phyloP scores from a whole-genome alignment of 1,140 invertebrate genomes.

The Dinothrombium tinctorium region DNA sequence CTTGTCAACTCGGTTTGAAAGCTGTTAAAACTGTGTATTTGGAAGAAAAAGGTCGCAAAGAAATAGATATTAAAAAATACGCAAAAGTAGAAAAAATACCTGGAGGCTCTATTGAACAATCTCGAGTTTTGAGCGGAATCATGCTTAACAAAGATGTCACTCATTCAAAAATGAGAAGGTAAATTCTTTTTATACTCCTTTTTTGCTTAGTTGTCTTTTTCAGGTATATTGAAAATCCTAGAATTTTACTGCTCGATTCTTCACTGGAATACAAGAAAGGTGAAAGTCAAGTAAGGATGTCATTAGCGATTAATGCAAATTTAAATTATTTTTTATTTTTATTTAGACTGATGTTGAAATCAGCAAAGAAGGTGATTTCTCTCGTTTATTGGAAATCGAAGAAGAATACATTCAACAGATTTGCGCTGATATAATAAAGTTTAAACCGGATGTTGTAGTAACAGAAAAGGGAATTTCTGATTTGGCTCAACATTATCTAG shows the following conservation, averaged over 20 bases:
- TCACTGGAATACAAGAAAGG: slow-evolving; percentile 96
- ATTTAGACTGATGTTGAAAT: slow-evolving; percentile 88
- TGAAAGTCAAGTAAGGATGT: slow-evolving; percentile 44
- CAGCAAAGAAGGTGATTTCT: slow-evolving; percentile 80
- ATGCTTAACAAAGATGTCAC: slow-evolving; percentile 99
- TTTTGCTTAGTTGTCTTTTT: slow-evolving; percentile 4
- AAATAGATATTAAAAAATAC: slow-evolving; percentile 96
- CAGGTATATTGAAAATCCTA: slow-evolving; percentile 76
- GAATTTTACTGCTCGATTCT: slow-evolving; percentile 85
- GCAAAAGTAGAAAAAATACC: slow-evolving; percentile 80
- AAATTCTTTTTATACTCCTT: background rate
- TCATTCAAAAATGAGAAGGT: slow-evolving; percentile 78
- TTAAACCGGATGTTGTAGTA: slow-evolving; percentile 89
- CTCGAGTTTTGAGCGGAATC: slow-evolving; percentile 71
- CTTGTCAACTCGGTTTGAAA: slow-evolving; percentile 80
- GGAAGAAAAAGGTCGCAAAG: slow-evolving; percentile 65
- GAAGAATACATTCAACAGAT: slow-evolving; percentile 81
- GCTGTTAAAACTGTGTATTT: slow-evolving; percentile 74
- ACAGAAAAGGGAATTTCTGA: slow-evolving; percentile 70
- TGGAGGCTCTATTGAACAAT: slow-evolving; percentile 84
- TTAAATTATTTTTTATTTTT: slow-evolving; percentile 11
- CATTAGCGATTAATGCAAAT: background rate
- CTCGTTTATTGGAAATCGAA: slow-evolving; percentile 70
- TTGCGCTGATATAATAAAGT: slow-evolving; percentile 73
- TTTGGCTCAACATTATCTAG: slow-evolving; percentile 32